Percentiles rank a stretch among this genome's conserved stretches.
Evolutionary conservation across 2,113 vertebrate genomes (phyloP).

Genomic region (Mobula birostris): DNA sequence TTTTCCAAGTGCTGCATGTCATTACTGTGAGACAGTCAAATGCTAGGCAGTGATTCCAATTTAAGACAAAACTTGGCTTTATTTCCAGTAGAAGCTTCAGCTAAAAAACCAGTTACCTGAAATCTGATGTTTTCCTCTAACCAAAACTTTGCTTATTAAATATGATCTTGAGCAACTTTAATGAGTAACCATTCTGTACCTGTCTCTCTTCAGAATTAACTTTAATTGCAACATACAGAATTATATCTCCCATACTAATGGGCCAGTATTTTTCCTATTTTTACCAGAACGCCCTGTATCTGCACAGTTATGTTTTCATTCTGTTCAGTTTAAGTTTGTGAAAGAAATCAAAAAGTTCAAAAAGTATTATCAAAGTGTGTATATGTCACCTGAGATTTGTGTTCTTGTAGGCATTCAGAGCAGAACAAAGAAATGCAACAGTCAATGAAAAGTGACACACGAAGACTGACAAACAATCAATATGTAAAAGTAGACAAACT

Average conservation of each 20-base stretch:
- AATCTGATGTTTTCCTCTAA: not conserved
- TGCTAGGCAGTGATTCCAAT: not conserved
- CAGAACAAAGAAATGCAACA: no score
- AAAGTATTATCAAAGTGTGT: no score
- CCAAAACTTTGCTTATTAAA: not conserved
- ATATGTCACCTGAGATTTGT: no score
- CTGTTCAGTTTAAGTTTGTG: not conserved
- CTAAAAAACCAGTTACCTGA: not conserved
- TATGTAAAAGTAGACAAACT: no score
- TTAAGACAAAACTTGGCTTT: not conserved
- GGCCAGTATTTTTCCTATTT: not conserved
- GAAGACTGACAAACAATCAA: no score
- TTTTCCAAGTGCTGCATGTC: not conserved
- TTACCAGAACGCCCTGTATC: not conserved
- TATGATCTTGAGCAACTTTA: not conserved
- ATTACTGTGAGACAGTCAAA: not conserved
- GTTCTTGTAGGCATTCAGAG: no score
- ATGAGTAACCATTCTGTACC: not conserved
- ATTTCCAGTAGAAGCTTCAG: not conserved
- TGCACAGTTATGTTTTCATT: not conserved
- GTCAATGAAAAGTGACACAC: no score
- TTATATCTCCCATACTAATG: not conserved
- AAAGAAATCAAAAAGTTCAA: not conserved
- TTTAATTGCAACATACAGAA: not conserved
- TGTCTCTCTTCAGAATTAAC: not conserved